phyloP scores from a whole-genome alignment of 2,888 invertebrate species.

The Rhingia campestris region DNA sequence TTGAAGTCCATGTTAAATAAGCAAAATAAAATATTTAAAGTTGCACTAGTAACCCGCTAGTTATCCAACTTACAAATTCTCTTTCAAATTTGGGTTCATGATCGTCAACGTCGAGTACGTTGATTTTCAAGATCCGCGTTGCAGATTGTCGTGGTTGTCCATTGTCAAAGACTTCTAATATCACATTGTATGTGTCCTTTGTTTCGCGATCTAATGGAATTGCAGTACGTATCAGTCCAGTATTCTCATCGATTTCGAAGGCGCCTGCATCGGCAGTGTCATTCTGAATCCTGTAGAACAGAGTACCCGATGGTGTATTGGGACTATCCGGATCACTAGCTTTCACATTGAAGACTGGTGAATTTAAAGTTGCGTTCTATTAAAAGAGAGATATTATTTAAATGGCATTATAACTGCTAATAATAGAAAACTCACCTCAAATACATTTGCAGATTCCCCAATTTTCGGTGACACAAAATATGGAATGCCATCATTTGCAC shows the following conservation, averaged over 20 bases:
- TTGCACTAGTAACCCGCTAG: neutral
- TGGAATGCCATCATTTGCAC: slow-evolving; percentile 91
- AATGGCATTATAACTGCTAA: neutral
- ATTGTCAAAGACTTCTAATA: slow-evolving; percentile 90
- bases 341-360: slow-evolving; percentile 89
- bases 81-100: slow-evolving; percentile 89
- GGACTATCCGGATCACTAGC: slow-evolving; percentile 91
- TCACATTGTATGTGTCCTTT: slow-evolving; percentile 89
- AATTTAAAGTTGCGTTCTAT: slow-evolving; percentile 88
- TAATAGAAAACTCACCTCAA: slow-evolving; percentile 84
- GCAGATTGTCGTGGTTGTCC: slow-evolving; percentile 90
- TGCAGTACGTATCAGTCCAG: slow-evolving; percentile 89
- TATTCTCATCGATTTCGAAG: slow-evolving; percentile 87
- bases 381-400: slow-evolving; percentile 62
- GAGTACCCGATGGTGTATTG: slow-evolving; percentile 88
- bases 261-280: slow-evolving; percentile 86
- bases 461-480: slow-evolving; percentile 88
- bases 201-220: slow-evolving; percentile 89
- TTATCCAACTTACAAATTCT: slow-evolving; percentile 84
- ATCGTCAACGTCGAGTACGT: slow-evolving; percentile 90
- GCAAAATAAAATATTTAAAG: neutral
- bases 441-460: slow-evolving; percentile 87
- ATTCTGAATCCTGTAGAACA: slow-evolving; percentile 88
- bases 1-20: neutral
- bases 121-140: slow-evolving; percentile 87